Base-by-base conservation (phyloP, 2,888 invertebrate genomes). In the Amiota mariae region DNA sequence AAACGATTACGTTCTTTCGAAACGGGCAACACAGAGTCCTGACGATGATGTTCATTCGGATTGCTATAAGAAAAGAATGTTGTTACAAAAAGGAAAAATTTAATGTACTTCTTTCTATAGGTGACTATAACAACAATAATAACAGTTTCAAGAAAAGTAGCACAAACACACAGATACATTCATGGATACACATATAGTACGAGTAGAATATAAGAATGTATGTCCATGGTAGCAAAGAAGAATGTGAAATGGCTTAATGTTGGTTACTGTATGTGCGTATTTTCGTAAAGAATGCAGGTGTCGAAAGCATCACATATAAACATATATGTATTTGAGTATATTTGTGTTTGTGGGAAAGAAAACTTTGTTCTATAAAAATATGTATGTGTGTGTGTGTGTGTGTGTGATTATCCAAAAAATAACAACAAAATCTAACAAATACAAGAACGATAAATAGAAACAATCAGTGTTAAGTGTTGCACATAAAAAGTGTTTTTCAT, bases 1-100 rank as follows among this genome's bases (percentile, higher is more conserved):
- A 96, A 96, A 85, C 95, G 93, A 91, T 95, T 96, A 79, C 94
- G 92, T 87, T 97, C 97, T 86, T 95, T 94, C 71, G 95, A 96
- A 66, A 94, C 94, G 6, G 95, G 94, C 78, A 96, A 91, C 70
- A 94, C 91, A 0, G 93, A 93, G 86, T 96, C 96, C 87, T 94
- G 94, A 46, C 94, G 94, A 83, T 93, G 93, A 88, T 94, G 94
- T 88, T 96, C 96, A 88, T 96, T 96, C 13, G 96, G 96, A 90
- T 95, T 96, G 81, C 96, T 96, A 91, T 24, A 20, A 15, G 20
- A 3, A 9, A 11, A 59, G 18, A 18, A 59, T 51, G 11, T 51
- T 9, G 12, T 48, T 15, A 46, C 1, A 49, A 3, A 49, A 70
- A 51, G 1, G 47, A 20, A 68, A 51, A 46, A 13, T 61, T 4